Evolutionary conservation across 2,113 vertebrate species (phyloP).

Genomic region (Gymnobelideus leadbeateri): DNA sequence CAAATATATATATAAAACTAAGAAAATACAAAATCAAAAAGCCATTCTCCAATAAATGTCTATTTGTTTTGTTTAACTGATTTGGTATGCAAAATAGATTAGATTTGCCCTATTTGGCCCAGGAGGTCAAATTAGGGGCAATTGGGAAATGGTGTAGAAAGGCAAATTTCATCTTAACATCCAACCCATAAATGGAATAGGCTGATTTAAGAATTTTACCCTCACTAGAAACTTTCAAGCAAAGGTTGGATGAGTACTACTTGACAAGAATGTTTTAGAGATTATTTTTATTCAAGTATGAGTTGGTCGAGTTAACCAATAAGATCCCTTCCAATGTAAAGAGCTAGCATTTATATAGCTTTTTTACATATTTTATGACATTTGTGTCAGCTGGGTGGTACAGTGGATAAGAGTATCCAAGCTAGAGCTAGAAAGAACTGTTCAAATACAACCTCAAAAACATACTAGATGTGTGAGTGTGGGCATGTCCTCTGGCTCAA

Average conservation of each 20-base stretch:
- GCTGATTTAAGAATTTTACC: background rate
- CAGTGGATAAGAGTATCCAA: background rate
- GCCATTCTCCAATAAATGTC: no score
- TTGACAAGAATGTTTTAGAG: background rate
- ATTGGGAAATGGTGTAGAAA: background rate
- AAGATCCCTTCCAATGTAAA: background rate
- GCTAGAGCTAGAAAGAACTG: background rate
- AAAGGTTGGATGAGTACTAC: background rate
- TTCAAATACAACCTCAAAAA: background rate
- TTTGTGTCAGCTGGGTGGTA: background rate
- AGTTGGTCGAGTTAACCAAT: background rate
- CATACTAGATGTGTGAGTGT: background rate
- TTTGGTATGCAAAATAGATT: background rate
- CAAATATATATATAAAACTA: no score
- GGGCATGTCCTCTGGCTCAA: background rate
- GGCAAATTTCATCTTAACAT: background rate
- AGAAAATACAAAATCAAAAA: no score
- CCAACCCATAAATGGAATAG: background rate
- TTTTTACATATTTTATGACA: background rate
- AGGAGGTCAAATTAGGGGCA: background rate
- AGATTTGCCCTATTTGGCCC: background rate
- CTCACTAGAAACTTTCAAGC: background rate
- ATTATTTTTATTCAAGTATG: background rate
- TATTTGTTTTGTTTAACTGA: background rate
- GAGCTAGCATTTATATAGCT: background rate